Evolutionary conservation across 2,888 invertebrate genomes (phyloP), one percentile per base, ranked within the genome.

Genomic region (Noctua janthe): DNA sequence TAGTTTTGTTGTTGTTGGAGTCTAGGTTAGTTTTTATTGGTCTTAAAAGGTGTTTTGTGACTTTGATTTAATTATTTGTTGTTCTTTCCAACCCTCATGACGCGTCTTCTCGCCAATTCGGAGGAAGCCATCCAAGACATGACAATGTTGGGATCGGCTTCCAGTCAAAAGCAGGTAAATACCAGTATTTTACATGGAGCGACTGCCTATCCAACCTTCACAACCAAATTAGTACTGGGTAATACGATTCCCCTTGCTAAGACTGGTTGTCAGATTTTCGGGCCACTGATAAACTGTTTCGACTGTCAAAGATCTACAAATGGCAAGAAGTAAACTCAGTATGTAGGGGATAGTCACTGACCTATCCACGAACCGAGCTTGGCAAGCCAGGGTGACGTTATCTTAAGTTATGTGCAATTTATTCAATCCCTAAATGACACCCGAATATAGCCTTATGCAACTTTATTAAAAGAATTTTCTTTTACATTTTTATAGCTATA

Each of bases 41-140:
- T 49, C 11, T 39, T 56, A 17, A n/a, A 15, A 78, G 69, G 69
- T 69, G 47, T 39, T 39, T 54, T 47, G 35, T 29, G 35, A 69
- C 67, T 66, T 78, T 78, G 35, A 54, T 78, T 35, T 23, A 47
- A 35, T 77, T 4, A n/a, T n/a, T 59, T 59, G n/a, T n/a, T 4
- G 4, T 39, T 39, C 39, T 39, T 39, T 39, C 39, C 39, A 39
- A 3, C 4, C 39, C 39, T 39, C 39, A 39, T 4, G 39, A 39
- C 39, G 39, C 39, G 39, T 39, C 39, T 39, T 39, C 39, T 39
- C 39, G 39, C 39, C 39, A 39, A 39, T 39, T 39, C 39, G 39
- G 39, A 39, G 39, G 5, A 39, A 39, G 39, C 39, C 39, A 39
- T 39, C 39, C 39, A 39, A 39, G 5, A 39, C 39, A 39, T 4